phyloP scores from a whole-genome alignment of 2,113 vertebrate species.

The Hymenochirus boettgeri region DNA sequence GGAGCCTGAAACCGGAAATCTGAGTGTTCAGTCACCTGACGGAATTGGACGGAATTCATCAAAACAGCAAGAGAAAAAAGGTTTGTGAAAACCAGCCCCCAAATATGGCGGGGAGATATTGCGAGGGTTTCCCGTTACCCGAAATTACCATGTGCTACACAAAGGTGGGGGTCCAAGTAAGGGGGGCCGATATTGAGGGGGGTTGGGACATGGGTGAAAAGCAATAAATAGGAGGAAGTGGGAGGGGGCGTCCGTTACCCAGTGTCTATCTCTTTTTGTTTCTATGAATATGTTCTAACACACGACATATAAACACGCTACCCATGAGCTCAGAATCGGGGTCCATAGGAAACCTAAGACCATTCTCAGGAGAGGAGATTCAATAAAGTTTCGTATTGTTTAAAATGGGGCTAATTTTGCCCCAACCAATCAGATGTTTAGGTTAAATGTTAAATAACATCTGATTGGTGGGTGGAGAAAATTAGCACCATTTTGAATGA shows the following conservation, averaged over 20 bases:
- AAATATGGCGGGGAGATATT: slow-evolving; percentile 58
- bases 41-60: slow-evolving; percentile 68
- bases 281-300: too few species aligned
- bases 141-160: slow-evolving; percentile 52
- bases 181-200: slow-evolving; percentile 7
- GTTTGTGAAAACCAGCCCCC: slow-evolving; percentile 62
- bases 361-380: too few species aligned
- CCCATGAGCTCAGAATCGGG: too few species aligned
- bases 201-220: not conserved
- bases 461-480: too few species aligned
- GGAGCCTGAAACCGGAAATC: slow-evolving; percentile 57
- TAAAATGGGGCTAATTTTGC: too few species aligned
- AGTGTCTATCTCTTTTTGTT: too few species aligned
- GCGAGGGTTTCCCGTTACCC: slow-evolving; percentile 53
- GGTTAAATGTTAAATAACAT: too few species aligned
- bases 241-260: not conserved
- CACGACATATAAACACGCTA: too few species aligned
- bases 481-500: too few species aligned
- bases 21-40: slow-evolving; percentile 72
- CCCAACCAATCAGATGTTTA: too few species aligned
- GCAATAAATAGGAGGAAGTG: not conserved
- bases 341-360: too few species aligned
- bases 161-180: slow-evolving; percentile 66
- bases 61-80: slow-evolving; percentile 50
- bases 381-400: too few species aligned